Percentiles rank a stretch among this genome's conserved stretches.
Conservation (phyloP, 2,888 invertebrate species). For the Argynnis bischoffii region DNA sequence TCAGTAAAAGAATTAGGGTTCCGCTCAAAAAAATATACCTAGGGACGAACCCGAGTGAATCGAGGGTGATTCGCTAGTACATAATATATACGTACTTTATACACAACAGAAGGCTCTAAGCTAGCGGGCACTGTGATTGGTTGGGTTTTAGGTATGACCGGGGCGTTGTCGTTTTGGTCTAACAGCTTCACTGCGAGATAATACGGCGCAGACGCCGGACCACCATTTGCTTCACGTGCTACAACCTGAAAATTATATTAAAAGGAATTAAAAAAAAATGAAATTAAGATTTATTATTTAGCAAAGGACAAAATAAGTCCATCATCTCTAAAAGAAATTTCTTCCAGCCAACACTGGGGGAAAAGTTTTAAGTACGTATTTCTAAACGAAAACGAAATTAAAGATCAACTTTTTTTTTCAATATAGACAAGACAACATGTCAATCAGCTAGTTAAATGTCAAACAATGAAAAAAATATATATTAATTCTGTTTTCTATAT, state of each 20-base stretch:
- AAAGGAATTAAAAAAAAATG: neutral
- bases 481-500: no score
- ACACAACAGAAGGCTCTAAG: slow-evolving; percentile 85
- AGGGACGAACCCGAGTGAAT: no score
- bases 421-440: no score
- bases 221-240: slow-evolving; percentile 89
- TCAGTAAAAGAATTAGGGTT: no score
- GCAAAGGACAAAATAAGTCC: no score
- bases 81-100: slow-evolving; percentile 77
- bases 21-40: no score
- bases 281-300: neutral
- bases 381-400: no score
- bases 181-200: slow-evolving; percentile 89
- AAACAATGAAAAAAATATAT: no score
- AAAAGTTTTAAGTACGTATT: no score
- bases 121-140: slow-evolving; percentile 92
- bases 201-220: slow-evolving; percentile 91
- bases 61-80: no score
- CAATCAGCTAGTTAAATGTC: no score
- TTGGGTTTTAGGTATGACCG: slow-evolving; percentile 89
- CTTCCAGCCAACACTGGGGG: neutral
- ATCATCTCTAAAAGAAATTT: neutral
- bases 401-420: no score
- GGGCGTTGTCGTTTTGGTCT: slow-evolving; percentile 94
- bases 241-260: slow-evolving; percentile 82